phyloP scores from a whole-genome alignment of 1,140 invertebrate genomes.

The Saccostrea glomerata region DNA sequence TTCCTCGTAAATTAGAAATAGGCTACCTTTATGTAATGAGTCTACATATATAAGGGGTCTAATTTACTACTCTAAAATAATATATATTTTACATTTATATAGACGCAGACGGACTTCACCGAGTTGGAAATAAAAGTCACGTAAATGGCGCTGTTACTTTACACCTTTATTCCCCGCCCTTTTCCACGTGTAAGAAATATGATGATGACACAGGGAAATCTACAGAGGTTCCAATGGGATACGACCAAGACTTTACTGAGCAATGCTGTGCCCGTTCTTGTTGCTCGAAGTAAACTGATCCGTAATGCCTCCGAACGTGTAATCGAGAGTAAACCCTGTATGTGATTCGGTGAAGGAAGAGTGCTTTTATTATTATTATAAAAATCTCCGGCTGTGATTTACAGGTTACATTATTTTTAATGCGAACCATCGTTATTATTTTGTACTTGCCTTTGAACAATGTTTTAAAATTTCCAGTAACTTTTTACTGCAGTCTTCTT shows the following conservation, averaged over 20 bases:
- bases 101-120: conserved; percentile 87
- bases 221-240: conserved; percentile 23
- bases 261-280: not conserved
- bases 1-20: too few species aligned
- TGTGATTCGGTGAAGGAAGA: too few species aligned
- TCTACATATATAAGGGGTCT: not conserved
- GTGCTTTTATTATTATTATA: too few species aligned
- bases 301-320: not conserved
- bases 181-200: conserved; percentile 92
- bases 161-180: conserved; percentile 97
- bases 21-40: not conserved
- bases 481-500: too few species aligned
- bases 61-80: not conserved
- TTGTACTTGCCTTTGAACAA: too few species aligned
- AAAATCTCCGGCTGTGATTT: too few species aligned
- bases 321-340: too few species aligned
- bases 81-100: not conserved
- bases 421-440: too few species aligned
- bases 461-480: too few species aligned
- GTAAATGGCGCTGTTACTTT: conserved; percentile 92
- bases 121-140: conserved; percentile 96
- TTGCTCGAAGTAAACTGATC: not conserved
- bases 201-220: conserved; percentile 89
- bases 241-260: not conserved
- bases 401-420: too few species aligned